Conservation (phyloP, 2,797 vertebrate species). For the Cygnus olor region DNA sequence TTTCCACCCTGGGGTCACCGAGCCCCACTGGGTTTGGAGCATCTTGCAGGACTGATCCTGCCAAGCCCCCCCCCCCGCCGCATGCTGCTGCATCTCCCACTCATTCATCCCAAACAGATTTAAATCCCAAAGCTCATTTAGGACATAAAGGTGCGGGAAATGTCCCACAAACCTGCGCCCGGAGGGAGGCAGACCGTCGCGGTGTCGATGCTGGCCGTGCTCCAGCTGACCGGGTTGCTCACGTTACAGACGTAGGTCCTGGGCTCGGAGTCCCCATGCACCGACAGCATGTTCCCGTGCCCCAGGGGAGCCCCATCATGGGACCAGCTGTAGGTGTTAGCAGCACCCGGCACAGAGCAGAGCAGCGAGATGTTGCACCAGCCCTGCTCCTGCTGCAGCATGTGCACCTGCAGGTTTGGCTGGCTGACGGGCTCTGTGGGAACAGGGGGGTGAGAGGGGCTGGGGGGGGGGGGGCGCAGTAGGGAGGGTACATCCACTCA, state of each 20-base stretch:
- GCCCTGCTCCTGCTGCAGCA: neutral
- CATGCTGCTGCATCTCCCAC: no score
- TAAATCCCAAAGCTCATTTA: neutral
- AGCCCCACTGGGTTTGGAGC: neutral
- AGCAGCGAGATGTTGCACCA: neutral
- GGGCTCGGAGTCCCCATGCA: rapidly evolving
- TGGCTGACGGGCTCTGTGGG: rapidly evolving
- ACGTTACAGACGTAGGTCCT: rapidly evolving
- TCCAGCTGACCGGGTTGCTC: neutral
- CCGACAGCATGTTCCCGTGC: rapidly evolving
- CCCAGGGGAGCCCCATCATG: rapidly evolving
- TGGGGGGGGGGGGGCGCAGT: rapidly evolving
- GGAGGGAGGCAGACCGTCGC: rapidly evolving
- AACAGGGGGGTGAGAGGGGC: neutral
- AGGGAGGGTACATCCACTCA: rapidly evolving
- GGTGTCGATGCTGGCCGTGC: rapidly evolving
- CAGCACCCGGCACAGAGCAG: neutral
- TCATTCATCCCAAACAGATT: neutral
- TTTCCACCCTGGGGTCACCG: rapidly evolving
- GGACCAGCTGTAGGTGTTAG: neutral
- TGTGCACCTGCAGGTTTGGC: rapidly evolving
- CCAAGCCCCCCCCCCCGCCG: neutral
- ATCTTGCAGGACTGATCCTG: neutral
- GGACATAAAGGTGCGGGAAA: neutral
- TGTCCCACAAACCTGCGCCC: no score